Percentiles rank a stretch among this genome's conserved stretches.
These are phyloP conservation scores for Heliconius charithonia DNA, from an alignment of 2,888 invertebrate species.

Conservation along the genomic window DNA sequence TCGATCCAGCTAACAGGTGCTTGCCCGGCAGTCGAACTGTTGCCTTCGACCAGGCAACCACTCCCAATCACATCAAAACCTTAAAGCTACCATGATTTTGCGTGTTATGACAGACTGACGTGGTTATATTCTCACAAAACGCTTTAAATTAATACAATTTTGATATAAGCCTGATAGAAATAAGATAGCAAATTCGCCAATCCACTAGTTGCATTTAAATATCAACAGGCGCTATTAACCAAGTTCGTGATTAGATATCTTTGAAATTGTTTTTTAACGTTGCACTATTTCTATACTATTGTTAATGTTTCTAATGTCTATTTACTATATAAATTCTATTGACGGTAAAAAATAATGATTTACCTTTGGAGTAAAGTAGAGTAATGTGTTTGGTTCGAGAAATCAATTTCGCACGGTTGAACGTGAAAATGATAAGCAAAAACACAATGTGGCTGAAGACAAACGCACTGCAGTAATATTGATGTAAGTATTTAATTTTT, in stretches of 20 bases:
- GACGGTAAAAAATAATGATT: conserved; percentile 7
- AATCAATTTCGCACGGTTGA: conserved; percentile 33
- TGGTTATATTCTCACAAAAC: conserved; percentile 51
- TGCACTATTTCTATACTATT: conserved; percentile 62
- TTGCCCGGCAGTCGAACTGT: conserved; percentile 72
- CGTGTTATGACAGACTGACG: conserved; percentile 63
- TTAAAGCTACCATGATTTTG: conserved; percentile 52
- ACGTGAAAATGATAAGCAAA: conserved; percentile 36
- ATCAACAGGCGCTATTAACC: conserved; percentile 72
- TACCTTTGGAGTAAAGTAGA: conserved; percentile 20
- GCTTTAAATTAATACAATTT: conserved; percentile 29
- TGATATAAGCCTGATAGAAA: conserved; percentile 54
- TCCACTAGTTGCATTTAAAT: conserved; percentile 61
- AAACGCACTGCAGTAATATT: conserved; percentile 24
- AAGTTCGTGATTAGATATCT: conserved; percentile 53
- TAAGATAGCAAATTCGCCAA: conserved; percentile 51
- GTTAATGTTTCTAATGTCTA: conserved; percentile 53
- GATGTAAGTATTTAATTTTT: conserved; percentile 36
- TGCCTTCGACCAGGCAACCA: conserved; percentile 59
- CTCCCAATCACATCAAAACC: conserved; percentile 43
- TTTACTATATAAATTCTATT: conserved; percentile 40
- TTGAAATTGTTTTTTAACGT: conserved; percentile 62
- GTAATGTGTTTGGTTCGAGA: conserved; percentile 23
- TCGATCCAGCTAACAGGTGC: conserved; percentile 82
- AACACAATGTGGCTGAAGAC: conserved; percentile 19